phyloP scores from a whole-genome alignment of 1,140 invertebrate genomes.

The Bombus sibiricus region DNA sequence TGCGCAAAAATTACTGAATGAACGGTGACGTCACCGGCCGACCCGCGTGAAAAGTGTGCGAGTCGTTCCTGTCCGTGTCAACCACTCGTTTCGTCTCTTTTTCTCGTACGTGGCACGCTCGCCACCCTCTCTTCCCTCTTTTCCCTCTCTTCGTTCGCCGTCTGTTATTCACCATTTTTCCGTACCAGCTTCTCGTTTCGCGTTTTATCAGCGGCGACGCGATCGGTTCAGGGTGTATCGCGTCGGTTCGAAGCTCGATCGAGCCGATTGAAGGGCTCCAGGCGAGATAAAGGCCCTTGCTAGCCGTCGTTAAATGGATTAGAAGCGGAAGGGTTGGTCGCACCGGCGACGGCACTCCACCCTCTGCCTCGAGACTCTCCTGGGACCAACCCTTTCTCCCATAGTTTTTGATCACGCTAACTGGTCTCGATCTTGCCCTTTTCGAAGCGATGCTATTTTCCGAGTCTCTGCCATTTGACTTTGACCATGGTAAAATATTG shows the following conservation, averaged over 20 bases:
- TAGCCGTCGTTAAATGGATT: slow-evolving; percentile 74
- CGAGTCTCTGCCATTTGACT: background rate
- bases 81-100: slow-evolving; percentile 33
- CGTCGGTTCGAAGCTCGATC: slow-evolving; percentile 46
- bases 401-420: background rate
- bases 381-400: slow-evolving; percentile 6
- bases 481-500: no score
- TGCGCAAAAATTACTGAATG: slow-evolving; percentile 83
- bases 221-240: background rate
- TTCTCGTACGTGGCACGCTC: background rate
- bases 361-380: background rate
- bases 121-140: background rate
- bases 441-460: no score
- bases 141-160: background rate
- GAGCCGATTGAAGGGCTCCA: slow-evolving; percentile 40
- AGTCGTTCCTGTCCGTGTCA: slow-evolving; percentile 64
- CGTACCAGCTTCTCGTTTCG: background rate
- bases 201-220: no score
- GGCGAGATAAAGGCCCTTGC: slow-evolving; percentile 67
- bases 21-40: slow-evolving; percentile 80
- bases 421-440: no score
- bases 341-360: slow-evolving; percentile 40
- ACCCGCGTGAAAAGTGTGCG: slow-evolving; percentile 72
- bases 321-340: slow-evolving; percentile 55
- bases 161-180: background rate